Base-by-base conservation (phyloP, 2,113 vertebrate species). In the Xiphophorus maculatus region DNA sequence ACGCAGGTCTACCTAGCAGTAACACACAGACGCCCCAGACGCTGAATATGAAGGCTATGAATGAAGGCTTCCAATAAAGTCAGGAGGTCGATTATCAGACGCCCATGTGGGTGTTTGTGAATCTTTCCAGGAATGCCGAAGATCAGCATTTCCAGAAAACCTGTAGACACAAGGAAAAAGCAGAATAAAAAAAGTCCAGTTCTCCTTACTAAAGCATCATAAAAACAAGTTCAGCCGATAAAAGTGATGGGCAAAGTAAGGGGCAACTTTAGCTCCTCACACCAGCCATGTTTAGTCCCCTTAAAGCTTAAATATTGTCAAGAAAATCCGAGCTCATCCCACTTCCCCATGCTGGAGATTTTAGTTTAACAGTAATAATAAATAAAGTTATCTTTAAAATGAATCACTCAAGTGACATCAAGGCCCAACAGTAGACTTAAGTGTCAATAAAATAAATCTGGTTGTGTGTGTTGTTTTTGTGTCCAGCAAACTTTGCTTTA, bases 81-180 rank as follows among this genome's bases (percentile, higher is more conserved):
- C 63, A 64, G 61, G 42, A 48, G 44, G 19, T 17, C 17, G 44
- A 48, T 48, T 48, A 71, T 71, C 29, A 62, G 69, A 65, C 32
- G 29, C 65, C 15, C 30, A 6, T 58, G 66, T 78, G 25, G 42
- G 62, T 67, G 63, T 80, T 65, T 74, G 25, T 63, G 35, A 37
- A 19, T 67, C 51, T 69, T 22, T 44, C 48, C 13, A 70, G 63
- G 66, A 11, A 29, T 51, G 4, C 15, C 30, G 71, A n/a, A 11
- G 33, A 63, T 69, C 37, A 5, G 48, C 66, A 35, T 80, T 61
- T 1, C n/a, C 17, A 14, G 69, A 75, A 54, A 78, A 81, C 84
- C 90, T 91, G 83, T 14, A 28, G 77, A 80, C 60, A 85, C 44
- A 84, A 7, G 83, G 58, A 81, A 25, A 74, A n/a, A 69, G 9